Conservation (phyloP, 2,888 invertebrate genomes). For the Nephrotoma appendiculata region DNA sequence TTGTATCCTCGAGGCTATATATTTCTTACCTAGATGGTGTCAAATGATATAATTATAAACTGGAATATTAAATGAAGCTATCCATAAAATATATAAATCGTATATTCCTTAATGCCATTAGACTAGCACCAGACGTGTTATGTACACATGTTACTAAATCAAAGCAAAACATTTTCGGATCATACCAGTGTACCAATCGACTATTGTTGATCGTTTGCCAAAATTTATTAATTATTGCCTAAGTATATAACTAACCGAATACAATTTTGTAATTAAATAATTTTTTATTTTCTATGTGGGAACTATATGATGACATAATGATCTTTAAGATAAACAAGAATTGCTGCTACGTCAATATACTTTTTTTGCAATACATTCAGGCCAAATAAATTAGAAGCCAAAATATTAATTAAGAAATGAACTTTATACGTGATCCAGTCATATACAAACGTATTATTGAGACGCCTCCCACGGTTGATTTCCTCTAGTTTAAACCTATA, state of each 20-base stretch:
- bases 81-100: neutral
- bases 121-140: too few species aligned
- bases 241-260: neutral
- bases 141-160: neutral
- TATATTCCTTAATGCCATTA: neutral
- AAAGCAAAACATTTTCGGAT: neutral
- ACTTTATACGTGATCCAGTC: too few species aligned
- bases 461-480: too few species aligned
- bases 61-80: neutral
- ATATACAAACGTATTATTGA: too few species aligned
- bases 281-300: neutral
- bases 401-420: too few species aligned
- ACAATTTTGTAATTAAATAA: neutral
- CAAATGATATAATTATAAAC: neutral
- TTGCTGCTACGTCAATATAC: neutral
- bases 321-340: neutral
- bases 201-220: neutral
- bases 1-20: neutral
- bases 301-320: neutral
- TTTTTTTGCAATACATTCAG: neutral
- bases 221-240: neutral
- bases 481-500: too few species aligned
- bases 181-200: neutral
- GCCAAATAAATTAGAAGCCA: neutral
- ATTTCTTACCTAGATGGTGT: neutral